A percentile compares a stretch with the other conserved stretches of the same genome.
phyloP scores from a whole-genome alignment of 2,113 vertebrate species.

The Pelmatolapia mariae region DNA sequence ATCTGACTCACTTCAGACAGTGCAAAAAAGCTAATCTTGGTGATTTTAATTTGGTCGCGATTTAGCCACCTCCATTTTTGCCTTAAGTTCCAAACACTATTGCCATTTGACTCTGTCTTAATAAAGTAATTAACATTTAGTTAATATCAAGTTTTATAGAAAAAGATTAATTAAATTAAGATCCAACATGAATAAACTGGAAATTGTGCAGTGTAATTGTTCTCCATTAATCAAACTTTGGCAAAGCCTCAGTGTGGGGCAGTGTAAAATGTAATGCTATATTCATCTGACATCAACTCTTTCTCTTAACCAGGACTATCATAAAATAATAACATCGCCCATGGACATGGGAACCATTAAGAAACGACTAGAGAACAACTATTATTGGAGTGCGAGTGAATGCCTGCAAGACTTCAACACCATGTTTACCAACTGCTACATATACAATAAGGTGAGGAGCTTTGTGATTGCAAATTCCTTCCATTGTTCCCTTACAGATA shows the following conservation, averaged over 20 bases:
- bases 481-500: not conserved
- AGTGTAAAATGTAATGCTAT: not conserved
- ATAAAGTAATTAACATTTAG: not conserved
- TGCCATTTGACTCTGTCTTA: not conserved
- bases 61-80: not conserved
- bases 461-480: not conserved
- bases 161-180: not conserved
- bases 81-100: not conserved
- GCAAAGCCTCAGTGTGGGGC: not conserved
- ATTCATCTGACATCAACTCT: not conserved
- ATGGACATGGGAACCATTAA: slow-evolving; percentile 99
- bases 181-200: not conserved
- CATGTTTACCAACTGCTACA: slow-evolving; percentile 99
- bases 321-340: slow-evolving; percentile 91
- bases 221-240: not conserved
- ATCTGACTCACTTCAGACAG: not conserved
- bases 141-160: not conserved
- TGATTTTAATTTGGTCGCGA: not conserved
- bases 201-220: not conserved
- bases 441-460: slow-evolving; percentile 91
- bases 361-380: slow-evolving; percentile 90
- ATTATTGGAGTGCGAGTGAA: slow-evolving; percentile 92
- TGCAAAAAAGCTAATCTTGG: not conserved
- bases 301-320: slow-evolving; percentile 83
- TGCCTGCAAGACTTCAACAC: slow-evolving; percentile 99